Base-by-base conservation (phyloP, 2,888 invertebrate species). In the Kryphioiulus occultus region DNA sequence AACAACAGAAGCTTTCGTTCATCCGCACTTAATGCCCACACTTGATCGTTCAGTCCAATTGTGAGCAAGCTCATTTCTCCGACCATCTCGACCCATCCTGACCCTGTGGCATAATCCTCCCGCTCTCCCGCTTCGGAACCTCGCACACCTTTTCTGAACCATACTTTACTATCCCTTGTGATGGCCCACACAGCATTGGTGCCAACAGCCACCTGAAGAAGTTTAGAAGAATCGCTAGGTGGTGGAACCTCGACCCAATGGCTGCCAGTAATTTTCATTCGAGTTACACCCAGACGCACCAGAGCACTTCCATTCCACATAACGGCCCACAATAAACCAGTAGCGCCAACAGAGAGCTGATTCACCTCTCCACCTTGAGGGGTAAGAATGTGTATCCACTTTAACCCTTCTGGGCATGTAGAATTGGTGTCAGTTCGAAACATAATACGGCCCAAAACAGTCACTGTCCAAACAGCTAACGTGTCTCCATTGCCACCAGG, bases 381-480 rank as follows among this genome's bases (percentile, higher is more conserved):
- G 87, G 96, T 95, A 89, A 95, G 94, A 85, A 98, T 94, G 88
- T 95, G 94, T 30, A 94, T 95, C 98, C 98, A 98, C 86, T 95
- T 94, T 86, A 95, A 93, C 1, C 98, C 98, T 93, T 98, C 98
- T 0, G 98, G 98, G 30, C 96, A 95, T 68, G 94, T 94, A 86
- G 95, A 94, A 89, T 95, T 95, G 0, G 97, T 97, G 19, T 96
- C 96, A 88, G 95, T 94, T 90, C 98, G 94, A 91, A 95, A 96
- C 95, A 97, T 96, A 39, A 97, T 94, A 95, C 97, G 93, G 87
- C 98, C 98, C 91, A 97, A 95, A 47, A 97, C 96, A 42, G 98
- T 98, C 87, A 98, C 96, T 15, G 97, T 96, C 98, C 98, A 98
- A 12, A 98, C 97, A 88, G 95, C 93, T 90, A 97, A 93, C 68